Evolutionary conservation across 2,888 invertebrate genomes (phyloP), one percentile per base, ranked within the genome.

Genomic region (Agonum fuliginosum): DNA sequence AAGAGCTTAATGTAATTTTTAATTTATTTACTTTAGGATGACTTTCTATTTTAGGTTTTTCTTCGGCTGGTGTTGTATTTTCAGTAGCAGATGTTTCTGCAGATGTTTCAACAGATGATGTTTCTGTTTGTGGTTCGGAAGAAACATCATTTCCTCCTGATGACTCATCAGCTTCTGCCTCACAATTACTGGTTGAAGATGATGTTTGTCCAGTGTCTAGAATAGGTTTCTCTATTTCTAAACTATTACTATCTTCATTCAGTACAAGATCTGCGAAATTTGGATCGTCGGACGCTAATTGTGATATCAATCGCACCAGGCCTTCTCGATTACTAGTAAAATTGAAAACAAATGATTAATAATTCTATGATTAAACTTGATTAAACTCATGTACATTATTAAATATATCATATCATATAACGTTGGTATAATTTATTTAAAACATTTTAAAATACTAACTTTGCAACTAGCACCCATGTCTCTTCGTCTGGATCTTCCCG

Each of bases 401-500:
- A 37, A 70, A 37, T 37, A 37, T 37, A 37, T 37, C 14, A 46
- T 14, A 19, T 41, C 24, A 14, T n/a, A 41, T 22, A 70, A 51
- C 1, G 2, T 37, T 37, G 37, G n/a, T 37, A 37, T 2, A 48
- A 5, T 34, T 51, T 14, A 78, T 65, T 10, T n/a, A 72, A 22
- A 78, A 34, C 14, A 58, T 14, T 78, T 5, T 34, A 41, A 30
- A 24, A 51, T 78, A 85, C 87, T 86, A 87, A 95, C 95, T 92
- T 94, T 79, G 97, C 97, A 79, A 98, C 94, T 54, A 97, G 90
- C 84, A 94, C 93, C 97, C 97, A 98, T 10, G 95, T 95, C 86
- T 98, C 97, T 85, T 99, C 98, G 87, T 99, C 98, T 81, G 95
- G 91, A 84, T 99, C 97, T 87, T 99, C 99, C 84, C 95, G 93